Evolutionary conservation across 2,113 vertebrate species (phyloP).

Genomic region (Alaudala cheleensis): DNA sequence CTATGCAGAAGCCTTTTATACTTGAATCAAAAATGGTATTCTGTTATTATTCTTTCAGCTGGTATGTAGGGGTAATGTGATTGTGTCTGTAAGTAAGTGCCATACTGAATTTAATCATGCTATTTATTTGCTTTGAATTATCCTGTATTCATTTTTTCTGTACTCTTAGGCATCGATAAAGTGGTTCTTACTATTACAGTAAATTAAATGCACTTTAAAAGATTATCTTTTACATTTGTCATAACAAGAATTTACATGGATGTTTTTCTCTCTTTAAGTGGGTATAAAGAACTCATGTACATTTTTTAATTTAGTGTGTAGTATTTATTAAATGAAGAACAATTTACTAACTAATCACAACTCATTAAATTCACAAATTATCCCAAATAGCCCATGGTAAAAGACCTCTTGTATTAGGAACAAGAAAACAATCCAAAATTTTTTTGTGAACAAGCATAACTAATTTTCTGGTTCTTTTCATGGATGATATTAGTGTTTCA

Average conservation of each 20-base stretch:
- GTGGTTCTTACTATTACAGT: constrained; percentile 58
- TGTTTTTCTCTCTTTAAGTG: constrained; percentile 67
- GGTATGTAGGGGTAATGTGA: constrained; percentile 22
- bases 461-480: constrained; percentile 32
- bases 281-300: constrained; percentile 63
- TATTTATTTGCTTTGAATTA: constrained; percentile 76
- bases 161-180: constrained; percentile 61
- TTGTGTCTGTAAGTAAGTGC: constrained; percentile 67
- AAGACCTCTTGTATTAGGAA: constrained; percentile 43
- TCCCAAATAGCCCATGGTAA: constrained; percentile 57
- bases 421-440: constrained; percentile 16
- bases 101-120: constrained; percentile 66
- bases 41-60: constrained; percentile 66
- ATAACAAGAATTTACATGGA: constrained; percentile 71
- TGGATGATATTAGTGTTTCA: constrained; percentile 4
- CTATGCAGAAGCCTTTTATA: constrained; percentile 42
- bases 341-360: constrained; percentile 71
- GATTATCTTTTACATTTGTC: constrained; percentile 74
- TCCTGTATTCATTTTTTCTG: constrained; percentile 58
- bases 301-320: constrained; percentile 73
- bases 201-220: constrained; percentile 75
- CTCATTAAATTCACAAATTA: constrained; percentile 71
- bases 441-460: constrained; percentile 28
- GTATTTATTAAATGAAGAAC: constrained; percentile 67
- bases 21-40: constrained; percentile 59